A percentile compares a stretch with the other conserved stretches of the same genome.
These are phyloP conservation scores for Blennius ocellaris DNA, from an alignment of 2,113 vertebrate species.

Conservation along the genomic window DNA sequence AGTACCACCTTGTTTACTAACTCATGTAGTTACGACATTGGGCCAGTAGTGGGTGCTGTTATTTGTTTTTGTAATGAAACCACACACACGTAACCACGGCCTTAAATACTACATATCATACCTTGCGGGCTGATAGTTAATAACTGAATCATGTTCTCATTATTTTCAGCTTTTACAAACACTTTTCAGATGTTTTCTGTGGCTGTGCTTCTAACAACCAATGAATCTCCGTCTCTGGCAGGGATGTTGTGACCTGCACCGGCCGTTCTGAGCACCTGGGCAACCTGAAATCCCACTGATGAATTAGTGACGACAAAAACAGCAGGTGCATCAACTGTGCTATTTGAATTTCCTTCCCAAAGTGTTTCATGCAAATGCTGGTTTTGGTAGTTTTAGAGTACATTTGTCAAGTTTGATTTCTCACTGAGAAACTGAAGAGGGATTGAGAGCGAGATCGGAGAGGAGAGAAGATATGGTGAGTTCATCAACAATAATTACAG, in stretches of 20 bases:
- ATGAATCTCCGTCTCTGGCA: constrained; percentile 15
- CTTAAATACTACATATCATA: neutral
- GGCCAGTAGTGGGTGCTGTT: too few species aligned
- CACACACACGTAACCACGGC: too few species aligned
- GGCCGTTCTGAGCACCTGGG: constrained; percentile 54
- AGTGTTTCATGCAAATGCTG: constrained; percentile 49
- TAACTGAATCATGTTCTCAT: neutral
- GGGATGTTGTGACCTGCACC: constrained; percentile 3
- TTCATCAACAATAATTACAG: too few species aligned
- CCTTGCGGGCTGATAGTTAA: neutral
- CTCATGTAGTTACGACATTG: too few species aligned
- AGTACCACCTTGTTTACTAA: too few species aligned
- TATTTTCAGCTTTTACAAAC: too few species aligned
- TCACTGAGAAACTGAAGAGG: neutral
- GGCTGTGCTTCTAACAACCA: neutral
- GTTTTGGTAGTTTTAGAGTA: constrained; percentile 36
- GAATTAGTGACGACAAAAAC: constrained; percentile 55
- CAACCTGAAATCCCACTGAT: constrained; percentile 53
- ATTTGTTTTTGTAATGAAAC: too few species aligned
- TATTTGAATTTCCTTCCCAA: constrained; percentile 43
- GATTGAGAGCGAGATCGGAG: neutral
- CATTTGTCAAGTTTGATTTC: constrained; percentile 43
- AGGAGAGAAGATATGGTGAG: too few species aligned
- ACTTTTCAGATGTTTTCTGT: neutral
- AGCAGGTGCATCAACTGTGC: constrained; percentile 67